Evolutionary conservation across 92 coral and sea anemone species (phyloP).

Genomic region (Siderastrea radians): DNA sequence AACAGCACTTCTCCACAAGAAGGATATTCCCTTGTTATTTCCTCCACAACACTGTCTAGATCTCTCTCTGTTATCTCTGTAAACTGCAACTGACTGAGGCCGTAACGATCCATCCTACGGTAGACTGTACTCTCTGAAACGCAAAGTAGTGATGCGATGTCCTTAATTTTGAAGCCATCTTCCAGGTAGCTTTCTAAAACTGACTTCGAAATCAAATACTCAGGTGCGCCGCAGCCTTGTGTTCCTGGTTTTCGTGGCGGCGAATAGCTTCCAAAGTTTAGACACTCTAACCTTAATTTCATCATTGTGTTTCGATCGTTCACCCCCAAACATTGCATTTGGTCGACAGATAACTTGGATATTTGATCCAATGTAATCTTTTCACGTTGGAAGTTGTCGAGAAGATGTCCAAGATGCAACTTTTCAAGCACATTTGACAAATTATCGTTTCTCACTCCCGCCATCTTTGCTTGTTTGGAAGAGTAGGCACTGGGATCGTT

Average conservation of each 20-base stretch:
- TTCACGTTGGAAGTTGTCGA: too few relatives aligned
- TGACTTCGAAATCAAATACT: constrained; percentile 63
- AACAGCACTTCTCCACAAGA: constrained; percentile 73
- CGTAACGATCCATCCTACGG: constrained; percentile 70
- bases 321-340: constrained; percentile 60
- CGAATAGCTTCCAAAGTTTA: constrained; percentile 48
- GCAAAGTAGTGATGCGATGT: constrained; percentile 19
- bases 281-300: constrained; percentile 69
- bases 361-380: neutral
- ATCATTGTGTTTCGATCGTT: constrained; percentile 62
- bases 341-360: constrained; percentile 49
- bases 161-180: too few relatives aligned
- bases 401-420: too few relatives aligned
- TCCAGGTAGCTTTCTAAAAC: constrained; percentile 54
- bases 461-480: too few relatives aligned
- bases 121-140: constrained; percentile 77
- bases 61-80: constrained; percentile 69
- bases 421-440: too few relatives aligned
- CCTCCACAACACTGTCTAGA: constrained; percentile 50
- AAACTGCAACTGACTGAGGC: constrained; percentile 68
- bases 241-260: constrained; percentile 44
- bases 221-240: constrained; percentile 65
- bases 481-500: too few relatives aligned
- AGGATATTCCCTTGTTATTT: constrained; percentile 68
- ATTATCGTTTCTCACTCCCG: too few relatives aligned